Conservation (phyloP, 2,113 vertebrate genomes). For the Proteles cristata region DNA sequence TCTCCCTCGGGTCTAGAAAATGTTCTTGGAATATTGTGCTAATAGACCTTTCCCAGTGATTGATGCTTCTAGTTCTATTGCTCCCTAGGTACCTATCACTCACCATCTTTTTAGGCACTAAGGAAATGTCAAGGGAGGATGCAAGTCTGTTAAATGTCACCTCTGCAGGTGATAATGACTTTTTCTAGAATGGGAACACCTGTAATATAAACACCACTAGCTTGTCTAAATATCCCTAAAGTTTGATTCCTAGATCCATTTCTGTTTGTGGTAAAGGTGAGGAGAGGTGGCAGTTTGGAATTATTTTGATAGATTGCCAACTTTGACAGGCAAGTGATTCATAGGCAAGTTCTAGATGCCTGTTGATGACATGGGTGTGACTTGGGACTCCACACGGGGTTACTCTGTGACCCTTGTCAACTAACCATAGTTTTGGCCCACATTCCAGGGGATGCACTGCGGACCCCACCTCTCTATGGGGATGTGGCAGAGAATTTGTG, state of each 20-base stretch:
- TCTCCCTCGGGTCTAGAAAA: neutral
- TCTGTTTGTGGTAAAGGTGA: no score
- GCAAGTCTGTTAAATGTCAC: neutral
- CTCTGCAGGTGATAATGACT: neutral
- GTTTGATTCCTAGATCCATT: neutral
- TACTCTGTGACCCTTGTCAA: neutral
- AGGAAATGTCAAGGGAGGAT: conserved; percentile 36
- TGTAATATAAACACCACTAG: neutral
- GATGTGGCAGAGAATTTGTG: neutral
- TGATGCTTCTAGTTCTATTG: conserved; percentile 24
- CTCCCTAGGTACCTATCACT: conserved; percentile 16
- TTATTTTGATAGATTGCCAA: fast-evolving
- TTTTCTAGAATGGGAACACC: neutral
- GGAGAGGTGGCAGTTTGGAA: neutral
- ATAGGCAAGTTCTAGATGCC: neutral
- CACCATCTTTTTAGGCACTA: neutral
- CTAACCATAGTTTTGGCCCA: no score
- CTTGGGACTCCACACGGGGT: neutral
- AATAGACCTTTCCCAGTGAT: neutral
- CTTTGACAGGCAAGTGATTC: neutral
- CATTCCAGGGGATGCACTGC: fast-evolving
- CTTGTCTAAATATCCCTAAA: neutral
- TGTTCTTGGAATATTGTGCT: neutral
- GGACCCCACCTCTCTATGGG: neutral
- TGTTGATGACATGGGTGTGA: neutral